Base-by-base conservation (phyloP, 2,888 invertebrate species). In the Leptinotarsa haldemani region DNA sequence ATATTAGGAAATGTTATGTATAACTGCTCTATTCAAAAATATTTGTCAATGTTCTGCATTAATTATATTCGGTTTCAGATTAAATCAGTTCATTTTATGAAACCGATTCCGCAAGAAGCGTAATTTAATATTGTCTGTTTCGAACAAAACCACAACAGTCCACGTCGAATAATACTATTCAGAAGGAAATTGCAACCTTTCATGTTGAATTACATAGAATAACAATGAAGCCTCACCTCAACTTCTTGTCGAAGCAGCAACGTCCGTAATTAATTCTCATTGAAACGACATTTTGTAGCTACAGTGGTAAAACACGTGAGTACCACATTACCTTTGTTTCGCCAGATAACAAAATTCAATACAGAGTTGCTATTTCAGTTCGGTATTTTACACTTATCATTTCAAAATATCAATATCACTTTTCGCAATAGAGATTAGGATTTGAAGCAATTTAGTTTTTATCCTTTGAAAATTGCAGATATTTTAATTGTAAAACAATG, bases 191-290 rank as follows among this genome's bases (percentile, higher is more conserved):
- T n/a, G 61, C n/a, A 61, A 61, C 61, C 40, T 61, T 61, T 61
- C 30, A 40, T 61, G 61, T 61, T 61, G 61, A 30, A 61, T 56
- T 56, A 56, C 56, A 56, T n/a, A 25, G 40, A 16, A 61, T 61
- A 30, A 61, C 61, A 61, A 61, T 61, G 61, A 30, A 30, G 61
- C 61, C 61, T 30, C 61, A 40, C 61, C 61, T 61, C 12, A n/a
- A 61, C 61, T 40, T 61, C 61, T 61, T 61, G 61, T 61, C 16
- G 61, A 61, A 61, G 61, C 61, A 61, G 61, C 40, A 61, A 61
- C 61, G 18, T 61, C 40, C 18, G 13, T 40, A n/a, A 61, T 61
- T 61, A 61, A 30, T 61, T 61, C 61, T 40, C 25, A n/a, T 61
- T n/a, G 61, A 61, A 61, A 61, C 16, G 25, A 61, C 61, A 61